Base-by-base conservation (phyloP, 2,113 vertebrate genomes). In the Colaptes auratus region DNA sequence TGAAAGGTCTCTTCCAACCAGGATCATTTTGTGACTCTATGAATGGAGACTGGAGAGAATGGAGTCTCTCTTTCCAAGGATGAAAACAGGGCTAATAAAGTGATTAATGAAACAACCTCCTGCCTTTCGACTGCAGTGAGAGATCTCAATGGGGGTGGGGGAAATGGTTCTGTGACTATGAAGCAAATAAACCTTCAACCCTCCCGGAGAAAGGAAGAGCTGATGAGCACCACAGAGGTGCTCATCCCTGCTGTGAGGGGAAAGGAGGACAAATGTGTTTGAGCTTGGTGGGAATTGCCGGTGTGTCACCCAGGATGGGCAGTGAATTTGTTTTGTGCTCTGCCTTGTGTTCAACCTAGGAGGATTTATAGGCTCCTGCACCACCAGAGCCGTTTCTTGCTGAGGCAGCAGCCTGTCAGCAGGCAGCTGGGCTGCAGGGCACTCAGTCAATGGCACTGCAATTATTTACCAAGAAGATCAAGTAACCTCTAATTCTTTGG, bases 401-500 rank as follows among this genome's bases (percentile, higher is more conserved):
- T 90, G 80, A 81, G 1, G 7, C 33, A 58, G 56, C 42, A 56
- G 33, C 42, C 82, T 91, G 78, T 52, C 86, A 89, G 92, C 74
- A 89, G 70, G 81, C 75, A 93, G 66, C 82, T 80, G 82, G 42
- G 87, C 78, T 89, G 63, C 65, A 7, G 87, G 91, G 79, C 85
- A 50, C 46, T 80, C 84, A 39, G 48, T 92, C 79, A 86, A 64
- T 67, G 50, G 75, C 53, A 86, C 5, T 10, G 76, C 66, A 89
- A 86, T 95, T 95, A 92, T 83, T 92, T 82, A 81, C 85, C 92
- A 80, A 89, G 77, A 70, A 73, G 70, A 93, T 80, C 82, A 82
- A 95, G 61, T 82, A 89, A 81, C 65, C 69, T 88, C 69, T 73
- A 88, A 67, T 77, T 91, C 94, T 83, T 88, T 81, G 12, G 25